Base-by-base conservation (phyloP, 1,140 invertebrate genomes). In the Drosophila bocqueti region DNA sequence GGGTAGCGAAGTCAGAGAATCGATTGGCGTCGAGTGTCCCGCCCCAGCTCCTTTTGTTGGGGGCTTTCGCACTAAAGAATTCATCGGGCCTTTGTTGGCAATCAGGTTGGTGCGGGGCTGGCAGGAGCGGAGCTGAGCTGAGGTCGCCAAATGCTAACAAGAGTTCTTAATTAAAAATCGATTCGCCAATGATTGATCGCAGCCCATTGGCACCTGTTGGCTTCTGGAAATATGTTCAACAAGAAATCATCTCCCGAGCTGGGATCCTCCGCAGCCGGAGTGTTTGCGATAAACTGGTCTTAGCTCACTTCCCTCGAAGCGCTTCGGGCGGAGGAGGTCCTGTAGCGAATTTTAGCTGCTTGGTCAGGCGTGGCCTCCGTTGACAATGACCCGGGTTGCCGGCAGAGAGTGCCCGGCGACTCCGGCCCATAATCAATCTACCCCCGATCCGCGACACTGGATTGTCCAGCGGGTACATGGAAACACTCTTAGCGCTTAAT, bases 111-210 rank as follows among this genome's bases (percentile, higher is more conserved):
- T 47, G 55, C 34, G 31, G 52, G 52, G 57, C 13, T 7, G 29
- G 29, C 29, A 29, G 57, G 11, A 34, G 54, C 45, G 31, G 52
- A 52, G 57, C 10, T 52, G 15, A 18, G 54, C 45, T 42, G 62
- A 43, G 83, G 72, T 82, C 65, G 50, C 69, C 85, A 91, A 83
- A 85, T 76, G 91, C 84, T 92, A 92, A 92, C 91, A 92, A 92
- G 91, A 92, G 84, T 92, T 91, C 91, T 92, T 92, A 92, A 92
- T 92, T 92, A 92, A 92, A 90, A 89, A 92, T 92, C 85, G 89
- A 92, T 90, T 92, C 67, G 67, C 49, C 81, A 79, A 86, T 92
- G 91, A 92, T 92, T 92, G 91, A 92, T 92, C 91, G 86, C 87
- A 79, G 54, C 76, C 74, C 91, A 83, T 92, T 92, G 91, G 91